Base-by-base conservation (phyloP, 2,888 invertebrate species). In the Phortica magna region DNA sequence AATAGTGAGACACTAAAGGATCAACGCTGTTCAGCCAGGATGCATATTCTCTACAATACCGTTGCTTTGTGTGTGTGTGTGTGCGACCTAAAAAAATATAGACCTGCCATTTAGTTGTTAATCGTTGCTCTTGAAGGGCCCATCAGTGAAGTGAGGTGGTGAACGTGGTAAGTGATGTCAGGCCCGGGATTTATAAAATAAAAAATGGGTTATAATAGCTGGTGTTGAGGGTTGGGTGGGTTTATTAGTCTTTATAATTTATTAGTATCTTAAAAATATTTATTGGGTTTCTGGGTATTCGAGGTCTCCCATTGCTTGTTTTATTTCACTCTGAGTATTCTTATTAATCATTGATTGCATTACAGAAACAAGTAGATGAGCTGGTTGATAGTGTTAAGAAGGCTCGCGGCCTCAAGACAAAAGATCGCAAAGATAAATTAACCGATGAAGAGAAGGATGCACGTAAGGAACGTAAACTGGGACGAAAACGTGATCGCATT, bases 381-480 rank as follows among this genome's bases (percentile, higher is more conserved):
- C 88, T 89, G 76, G 88, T 85, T 78, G 91, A 91, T 79, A 86
- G 83, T 75, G 87, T 89, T 57, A 91, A 94, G 88, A 94, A 94
- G 77, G 85, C 85, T 59, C 88, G 85, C 12, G 85, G 84, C 19
- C 79, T 86, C 53, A 86, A 86, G 71, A 83, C 82, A 76, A 94
- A 94, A 90, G 94, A 94, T 79, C 93, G 94, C 80, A 91, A 95
- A 91, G 93, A 94, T 90, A 93, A 95, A 93, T 93, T 95, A 72
- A 95, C 94, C 73, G 96, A 96, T 79, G 96, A 96, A 90, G 96
- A 96, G 87, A 95, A 96, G 88, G 96, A 96, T 91, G 92, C 94
- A 12, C 94, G 96, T 82, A 96, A 95, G 92, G 96, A 96, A 92
- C 94, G 96, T 89, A 96, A 96, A 93, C 92, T 96, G 89, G 95